Conservation (phyloP, 2,888 invertebrate species). For the Halictus quadricinctus region DNA sequence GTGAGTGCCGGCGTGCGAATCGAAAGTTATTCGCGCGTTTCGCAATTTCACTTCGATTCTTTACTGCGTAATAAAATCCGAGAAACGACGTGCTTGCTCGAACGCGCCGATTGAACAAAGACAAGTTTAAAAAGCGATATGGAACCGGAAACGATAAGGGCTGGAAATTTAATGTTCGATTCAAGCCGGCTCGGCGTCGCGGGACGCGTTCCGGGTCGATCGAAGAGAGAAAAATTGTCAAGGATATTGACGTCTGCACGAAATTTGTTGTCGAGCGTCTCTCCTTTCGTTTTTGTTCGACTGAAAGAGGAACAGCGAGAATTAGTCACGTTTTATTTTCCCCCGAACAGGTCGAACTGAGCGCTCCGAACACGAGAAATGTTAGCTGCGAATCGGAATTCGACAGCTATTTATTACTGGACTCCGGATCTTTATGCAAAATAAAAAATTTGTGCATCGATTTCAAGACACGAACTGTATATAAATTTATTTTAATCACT, state of each 20-base stretch:
- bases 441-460: too few species aligned
- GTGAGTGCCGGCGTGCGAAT: neutral
- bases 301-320: neutral
- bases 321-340: neutral
- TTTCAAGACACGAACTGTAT: too few species aligned
- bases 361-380: too few species aligned
- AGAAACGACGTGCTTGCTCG: neutral
- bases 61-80: neutral
- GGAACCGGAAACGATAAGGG: neutral
- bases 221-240: neutral
- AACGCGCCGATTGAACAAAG: slow-evolving; percentile 5
- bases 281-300: neutral
- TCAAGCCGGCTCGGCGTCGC: neutral
- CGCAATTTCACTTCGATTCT: neutral
- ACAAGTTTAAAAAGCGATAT: slow-evolving; percentile 7
- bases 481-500: too few species aligned
- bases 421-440: too few species aligned
- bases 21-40: neutral
- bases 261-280: neutral
- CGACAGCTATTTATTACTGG: slow-evolving; percentile 17
- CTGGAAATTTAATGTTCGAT: neutral
- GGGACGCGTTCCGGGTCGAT: neutral
- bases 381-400: slow-evolving; percentile 15
- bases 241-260: neutral
- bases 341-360: neutral